Evolutionary conservation across 2,113 vertebrate species (phyloP).

Genomic region (Apus apus): DNA sequence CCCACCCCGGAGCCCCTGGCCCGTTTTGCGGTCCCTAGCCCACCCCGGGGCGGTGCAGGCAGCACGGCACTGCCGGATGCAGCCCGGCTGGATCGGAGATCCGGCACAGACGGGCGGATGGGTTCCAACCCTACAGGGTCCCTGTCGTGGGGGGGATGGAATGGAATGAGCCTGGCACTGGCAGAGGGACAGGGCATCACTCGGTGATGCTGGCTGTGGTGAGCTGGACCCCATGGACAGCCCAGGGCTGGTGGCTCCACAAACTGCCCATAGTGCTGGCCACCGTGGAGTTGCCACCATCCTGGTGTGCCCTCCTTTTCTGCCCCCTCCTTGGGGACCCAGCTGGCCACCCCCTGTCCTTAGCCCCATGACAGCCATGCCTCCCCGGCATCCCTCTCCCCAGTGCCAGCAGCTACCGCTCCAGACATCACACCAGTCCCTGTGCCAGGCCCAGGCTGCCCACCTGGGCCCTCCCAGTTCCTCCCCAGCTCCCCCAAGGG

Average conservation of each 20-base stretch:
- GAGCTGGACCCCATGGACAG: not conserved
- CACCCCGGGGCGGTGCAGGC: too few species aligned
- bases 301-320: too few species aligned
- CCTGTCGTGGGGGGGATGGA: too few species aligned
- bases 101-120: too few species aligned
- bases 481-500: not conserved
- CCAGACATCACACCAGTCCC: not conserved
- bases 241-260: not conserved
- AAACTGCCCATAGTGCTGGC: fast-evolving
- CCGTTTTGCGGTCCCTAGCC: too few species aligned
- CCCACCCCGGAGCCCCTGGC: too few species aligned
- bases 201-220: not conserved
- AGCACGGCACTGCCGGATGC: too few species aligned
- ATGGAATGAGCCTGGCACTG: not conserved
- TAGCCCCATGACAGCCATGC: not conserved
- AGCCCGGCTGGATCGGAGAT: too few species aligned
- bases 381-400: too few species aligned
- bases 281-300: fast-evolving
- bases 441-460: not conserved
- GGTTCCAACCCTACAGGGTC: too few species aligned
- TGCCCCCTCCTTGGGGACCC: fast-evolving
- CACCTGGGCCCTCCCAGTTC: not conserved
- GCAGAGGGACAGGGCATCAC: not conserved
- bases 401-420: not conserved
- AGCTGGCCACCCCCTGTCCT: too few species aligned